phyloP scores from a whole-genome alignment of 2,113 vertebrate genomes.

The Acanthisitta chloris region DNA sequence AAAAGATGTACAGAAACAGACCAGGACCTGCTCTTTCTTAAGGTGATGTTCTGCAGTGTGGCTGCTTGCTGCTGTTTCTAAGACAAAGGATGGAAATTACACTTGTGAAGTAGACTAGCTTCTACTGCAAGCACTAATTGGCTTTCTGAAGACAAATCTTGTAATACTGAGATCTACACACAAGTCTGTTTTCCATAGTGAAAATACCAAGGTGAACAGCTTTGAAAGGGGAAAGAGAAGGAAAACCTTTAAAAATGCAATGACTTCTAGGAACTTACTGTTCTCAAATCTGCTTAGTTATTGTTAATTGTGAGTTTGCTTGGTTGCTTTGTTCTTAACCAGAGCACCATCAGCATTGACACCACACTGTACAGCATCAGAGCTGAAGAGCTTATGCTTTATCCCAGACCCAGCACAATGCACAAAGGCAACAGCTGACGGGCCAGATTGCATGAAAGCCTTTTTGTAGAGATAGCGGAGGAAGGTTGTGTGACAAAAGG shows the following conservation, averaged over 20 bases:
- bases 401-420: slow-evolving; percentile 9
- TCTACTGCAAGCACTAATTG: background rate
- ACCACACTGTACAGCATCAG: background rate
- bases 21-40: background rate
- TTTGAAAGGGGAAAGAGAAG: background rate
- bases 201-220: background rate
- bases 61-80: background rate
- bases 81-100: background rate
- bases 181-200: background rate
- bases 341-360: slow-evolving; percentile 21
- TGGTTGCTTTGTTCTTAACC: background rate
- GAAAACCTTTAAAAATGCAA: background rate
- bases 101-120: background rate
- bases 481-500: slow-evolving; percentile 3
- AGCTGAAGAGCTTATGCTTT: slow-evolving; percentile 14
- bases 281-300: background rate
- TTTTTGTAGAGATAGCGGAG: background rate
- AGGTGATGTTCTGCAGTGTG: background rate
- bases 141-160: slow-evolving; percentile 8
- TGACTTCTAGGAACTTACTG: background rate
- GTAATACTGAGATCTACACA: background rate
- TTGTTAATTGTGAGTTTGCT: background rate
- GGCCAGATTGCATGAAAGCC: slow-evolving; percentile 39
- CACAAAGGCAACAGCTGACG: slow-evolving; percentile 54
- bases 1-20: background rate